Conservation (phyloP, 1,140 invertebrate species). For the Conus ventricosus region DNA sequence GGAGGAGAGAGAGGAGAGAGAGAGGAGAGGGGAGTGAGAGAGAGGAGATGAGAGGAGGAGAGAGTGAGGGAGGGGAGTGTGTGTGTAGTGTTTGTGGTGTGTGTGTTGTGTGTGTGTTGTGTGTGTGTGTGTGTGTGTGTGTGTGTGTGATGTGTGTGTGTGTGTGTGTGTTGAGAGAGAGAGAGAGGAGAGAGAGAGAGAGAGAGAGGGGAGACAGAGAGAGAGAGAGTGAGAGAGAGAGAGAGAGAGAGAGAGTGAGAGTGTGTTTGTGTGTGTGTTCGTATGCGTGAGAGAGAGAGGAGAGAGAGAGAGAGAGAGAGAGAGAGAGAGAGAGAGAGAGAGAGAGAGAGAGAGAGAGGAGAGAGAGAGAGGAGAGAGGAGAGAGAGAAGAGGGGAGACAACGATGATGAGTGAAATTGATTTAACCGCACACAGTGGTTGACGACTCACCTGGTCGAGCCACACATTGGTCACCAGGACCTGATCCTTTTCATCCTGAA, state of each 20-base stretch:
- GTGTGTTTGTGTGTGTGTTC: too few relatives aligned
- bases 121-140: too few relatives aligned
- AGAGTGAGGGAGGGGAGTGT: background rate
- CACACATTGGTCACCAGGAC: constrained; percentile 80
- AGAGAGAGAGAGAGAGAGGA: constrained; percentile 10
- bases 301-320: background rate
- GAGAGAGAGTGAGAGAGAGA: background rate
- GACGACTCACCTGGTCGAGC: constrained; percentile 77
- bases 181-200: background rate
- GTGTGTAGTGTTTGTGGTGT: too few relatives aligned
- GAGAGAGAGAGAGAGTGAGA: background rate
- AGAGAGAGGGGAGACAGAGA: background rate
- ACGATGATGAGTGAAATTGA: background rate
- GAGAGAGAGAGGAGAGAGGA: background rate
- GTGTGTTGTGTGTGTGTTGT: too few relatives aligned
- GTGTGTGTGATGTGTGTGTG: background rate
- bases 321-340: background rate
- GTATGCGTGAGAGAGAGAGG: background rate
- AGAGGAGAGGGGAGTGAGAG: background rate
- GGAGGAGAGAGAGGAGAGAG: background rate
- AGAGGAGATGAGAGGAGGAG: background rate
- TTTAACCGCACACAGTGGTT: too few relatives aligned
- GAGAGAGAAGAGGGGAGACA: background rate
- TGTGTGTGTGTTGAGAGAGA: too few relatives aligned
- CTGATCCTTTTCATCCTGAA: constrained; percentile 81